Conservation (phyloP, 2,888 invertebrate species). For the Latrodectus elegans region DNA sequence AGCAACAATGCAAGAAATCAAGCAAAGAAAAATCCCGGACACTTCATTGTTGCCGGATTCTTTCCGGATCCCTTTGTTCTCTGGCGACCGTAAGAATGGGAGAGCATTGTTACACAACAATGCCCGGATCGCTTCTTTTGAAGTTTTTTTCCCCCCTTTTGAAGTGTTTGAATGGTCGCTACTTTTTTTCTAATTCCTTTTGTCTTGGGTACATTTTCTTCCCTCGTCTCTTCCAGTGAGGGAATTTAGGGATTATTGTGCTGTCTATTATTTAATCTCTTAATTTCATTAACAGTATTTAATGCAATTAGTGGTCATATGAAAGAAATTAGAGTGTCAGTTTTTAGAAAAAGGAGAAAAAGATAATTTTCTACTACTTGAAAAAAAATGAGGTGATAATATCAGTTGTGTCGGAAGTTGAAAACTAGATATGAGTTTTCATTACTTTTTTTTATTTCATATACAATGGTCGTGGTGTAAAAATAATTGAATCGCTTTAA, state of each 20-base stretch:
- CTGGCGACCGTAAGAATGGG: slow-evolving; percentile 30
- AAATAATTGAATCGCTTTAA: too few relatives aligned
- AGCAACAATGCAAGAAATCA: background rate
- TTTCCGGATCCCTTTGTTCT: slow-evolving; percentile 42
- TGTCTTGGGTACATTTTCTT: background rate
- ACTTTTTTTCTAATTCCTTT: background rate
- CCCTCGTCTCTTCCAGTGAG: background rate
- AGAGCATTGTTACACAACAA: slow-evolving; percentile 52
- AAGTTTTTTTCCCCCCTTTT: background rate
- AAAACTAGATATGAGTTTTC: too few relatives aligned
- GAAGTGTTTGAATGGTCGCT: background rate
- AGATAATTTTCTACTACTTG: background rate
- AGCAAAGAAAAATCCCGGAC: slow-evolving; percentile 4
- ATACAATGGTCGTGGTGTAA: too few relatives aligned
- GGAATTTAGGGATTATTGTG: background rate
- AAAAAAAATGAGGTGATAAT: background rate
- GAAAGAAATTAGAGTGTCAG: background rate
- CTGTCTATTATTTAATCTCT: background rate
- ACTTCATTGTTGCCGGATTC: slow-evolving; percentile 40
- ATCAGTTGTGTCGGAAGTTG: too few relatives aligned
- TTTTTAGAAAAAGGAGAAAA: background rate
- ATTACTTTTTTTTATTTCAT: too few relatives aligned
- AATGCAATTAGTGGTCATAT: slow-evolving; percentile 1
- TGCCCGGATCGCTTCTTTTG: background rate
- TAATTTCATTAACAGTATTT: slow-evolving; percentile 3